phyloP scores from a whole-genome alignment of 1,140 invertebrate genomes.

The Leptinotarsa undecemlineata region DNA sequence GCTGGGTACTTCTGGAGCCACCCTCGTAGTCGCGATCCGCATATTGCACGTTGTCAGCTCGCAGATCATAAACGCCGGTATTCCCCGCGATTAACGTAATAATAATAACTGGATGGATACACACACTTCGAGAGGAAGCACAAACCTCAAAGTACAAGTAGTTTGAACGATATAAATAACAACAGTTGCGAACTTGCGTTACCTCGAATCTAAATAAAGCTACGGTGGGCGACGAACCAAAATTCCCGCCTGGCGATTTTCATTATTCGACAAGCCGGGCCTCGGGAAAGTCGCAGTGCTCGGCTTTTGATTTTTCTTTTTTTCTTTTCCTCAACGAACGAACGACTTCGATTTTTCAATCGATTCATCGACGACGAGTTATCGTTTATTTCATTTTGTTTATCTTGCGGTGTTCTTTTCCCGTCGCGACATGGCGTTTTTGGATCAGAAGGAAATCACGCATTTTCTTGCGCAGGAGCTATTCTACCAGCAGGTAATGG shows the following conservation, averaged over 20 bases:
- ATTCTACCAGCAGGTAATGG: constrained; percentile 66
- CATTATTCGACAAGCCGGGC: constrained; percentile 49
- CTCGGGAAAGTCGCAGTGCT: constrained; percentile 40
- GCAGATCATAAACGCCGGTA: constrained; percentile 7
- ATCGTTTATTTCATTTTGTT: constrained; percentile 17
- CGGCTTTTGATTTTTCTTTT: constrained; percentile 30
- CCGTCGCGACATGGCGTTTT: constrained; percentile 53
- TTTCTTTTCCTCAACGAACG: constrained; percentile 46
- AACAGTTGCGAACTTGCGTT: constrained; percentile 44
- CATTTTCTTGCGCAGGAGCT: constrained; percentile 79
- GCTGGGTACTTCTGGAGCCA: too few species aligned
- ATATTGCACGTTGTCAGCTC: neutral
- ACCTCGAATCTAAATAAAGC: constrained; percentile 51
- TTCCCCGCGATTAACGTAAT: neutral
- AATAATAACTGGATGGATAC: neutral
- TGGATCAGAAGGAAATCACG: constrained; percentile 78
- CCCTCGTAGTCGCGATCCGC: too few species aligned
- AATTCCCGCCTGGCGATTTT: constrained; percentile 47
- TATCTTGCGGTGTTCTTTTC: constrained; percentile 19
- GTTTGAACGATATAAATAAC: constrained; percentile 48
- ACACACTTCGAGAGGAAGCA: too few species aligned
- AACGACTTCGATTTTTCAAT: constrained; percentile 41
- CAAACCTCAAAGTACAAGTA: neutral
- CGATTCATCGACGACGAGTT: constrained; percentile 8
- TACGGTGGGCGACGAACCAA: constrained; percentile 51